Evolutionary conservation across 2,113 vertebrate species (phyloP), one percentile per base, ranked within the genome.

Genomic region (Chauna torquata): DNA sequence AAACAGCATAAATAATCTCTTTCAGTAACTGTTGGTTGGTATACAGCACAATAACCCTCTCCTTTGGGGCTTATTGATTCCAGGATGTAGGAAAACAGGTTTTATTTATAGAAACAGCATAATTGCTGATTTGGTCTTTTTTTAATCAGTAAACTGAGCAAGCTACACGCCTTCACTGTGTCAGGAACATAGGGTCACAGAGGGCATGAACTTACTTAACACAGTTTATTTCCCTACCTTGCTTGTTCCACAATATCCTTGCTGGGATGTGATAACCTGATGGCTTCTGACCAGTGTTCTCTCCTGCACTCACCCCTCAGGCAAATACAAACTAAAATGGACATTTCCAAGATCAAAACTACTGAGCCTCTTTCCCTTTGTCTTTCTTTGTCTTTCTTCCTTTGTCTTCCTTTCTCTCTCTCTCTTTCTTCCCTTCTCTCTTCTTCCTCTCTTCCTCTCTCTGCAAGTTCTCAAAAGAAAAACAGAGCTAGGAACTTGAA

Each of bases 351-450:
- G 3, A 49, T 42, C 24, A 62, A 44, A 81, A 66, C 54, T 57
- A 55, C 5, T 65, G 55, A 16, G 3, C 8, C 8, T 55, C 2
- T 24, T 42, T n/a, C 55, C 24, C 32, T 58, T 40, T 16, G 5
- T 14, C 20, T 42, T 34, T 23, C 18, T 54, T 40, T 23, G 16
- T 44, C 34, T 57, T 13, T 32, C 17, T 55, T 55, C 20, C 16
- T 38, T 28, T 71, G 1, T 13, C 16, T 14, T 22, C 11, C 9
- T 2, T 16, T 12, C 3, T 12, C 23, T 13, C 3, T 5, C 19
- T 32, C 16, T 4, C 2, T 11, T 15, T 11, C 7, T 30, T 11
- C n/a, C n/a, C n/a, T n/a, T 10, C 22, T 27, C 12, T 42, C 30
- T 15, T 19, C 12, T 23, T 9, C 15, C 8, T 44, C 12, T 25